Evolutionary conservation across 2,113 vertebrate genomes (phyloP).

Genomic region (Protobothrops flavoviridis): DNA sequence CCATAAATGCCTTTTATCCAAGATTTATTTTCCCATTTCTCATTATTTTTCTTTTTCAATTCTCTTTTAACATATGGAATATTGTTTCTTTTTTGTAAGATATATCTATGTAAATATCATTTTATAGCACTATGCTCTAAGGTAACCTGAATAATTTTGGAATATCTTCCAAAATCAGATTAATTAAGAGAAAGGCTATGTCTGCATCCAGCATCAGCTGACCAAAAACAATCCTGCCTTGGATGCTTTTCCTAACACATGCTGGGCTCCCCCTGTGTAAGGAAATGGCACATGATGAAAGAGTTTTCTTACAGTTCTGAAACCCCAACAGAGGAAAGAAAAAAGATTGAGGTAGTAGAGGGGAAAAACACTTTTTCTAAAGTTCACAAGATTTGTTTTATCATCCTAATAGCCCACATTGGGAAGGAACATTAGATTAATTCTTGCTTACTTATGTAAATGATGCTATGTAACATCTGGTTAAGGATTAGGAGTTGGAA

Average conservation of each 20-base stretch:
- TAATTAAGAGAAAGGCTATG: slow-evolving; percentile 17
- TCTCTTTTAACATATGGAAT: background rate
- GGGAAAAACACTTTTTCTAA: background rate
- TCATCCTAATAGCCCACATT: background rate
- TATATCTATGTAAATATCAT: background rate
- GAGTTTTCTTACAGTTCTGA: background rate
- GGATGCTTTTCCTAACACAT: slow-evolving; percentile 1
- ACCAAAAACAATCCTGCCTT: background rate
- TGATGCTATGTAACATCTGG: background rate
- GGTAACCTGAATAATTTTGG: background rate
- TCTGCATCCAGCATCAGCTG: background rate
- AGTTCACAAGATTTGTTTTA: background rate
- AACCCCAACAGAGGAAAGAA: slow-evolving; percentile 1
- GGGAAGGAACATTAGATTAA: background rate
- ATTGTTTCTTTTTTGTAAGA: background rate
- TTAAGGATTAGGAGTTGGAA: background rate
- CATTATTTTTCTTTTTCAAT: background rate
- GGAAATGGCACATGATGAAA: slow-evolving; percentile 29
- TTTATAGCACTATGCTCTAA: background rate
- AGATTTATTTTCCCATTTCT: background rate
- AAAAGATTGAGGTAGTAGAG: slow-evolving; percentile 9
- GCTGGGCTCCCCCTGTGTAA: slow-evolving; percentile 12
- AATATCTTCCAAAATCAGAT: background rate
- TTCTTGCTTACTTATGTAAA: background rate
- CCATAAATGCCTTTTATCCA: background rate